Conservation (phyloP, 2,113 vertebrate species). For the Orientallactaga bullata region DNA sequence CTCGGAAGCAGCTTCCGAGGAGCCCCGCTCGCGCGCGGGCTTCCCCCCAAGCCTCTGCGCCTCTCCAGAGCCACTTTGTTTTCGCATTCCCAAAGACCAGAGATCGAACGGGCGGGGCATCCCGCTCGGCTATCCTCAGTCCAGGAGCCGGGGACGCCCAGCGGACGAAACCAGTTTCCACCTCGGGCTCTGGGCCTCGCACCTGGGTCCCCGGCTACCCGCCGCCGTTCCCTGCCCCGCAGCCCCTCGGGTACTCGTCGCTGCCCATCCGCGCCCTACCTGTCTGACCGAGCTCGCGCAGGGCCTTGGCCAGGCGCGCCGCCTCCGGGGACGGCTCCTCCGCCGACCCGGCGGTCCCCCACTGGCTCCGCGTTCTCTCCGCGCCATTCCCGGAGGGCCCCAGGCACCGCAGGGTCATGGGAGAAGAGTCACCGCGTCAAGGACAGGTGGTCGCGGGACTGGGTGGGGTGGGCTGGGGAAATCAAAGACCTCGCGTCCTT, state of each 20-base stretch:
- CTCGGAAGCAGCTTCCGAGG: neutral
- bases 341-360: slow-evolving; percentile 65
- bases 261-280: slow-evolving; percentile 63
- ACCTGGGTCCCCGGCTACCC: neutral
- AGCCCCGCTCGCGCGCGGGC: neutral
- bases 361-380: slow-evolving; percentile 75
- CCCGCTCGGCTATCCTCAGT: neutral
- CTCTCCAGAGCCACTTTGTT: slow-evolving; percentile 37
- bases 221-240: neutral
- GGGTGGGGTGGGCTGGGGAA: neutral
- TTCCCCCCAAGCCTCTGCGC: neutral
- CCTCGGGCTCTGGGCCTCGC: neutral
- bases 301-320: slow-evolving; percentile 73
- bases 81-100: slow-evolving; percentile 35
- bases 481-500: slow-evolving; percentile 7
- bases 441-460: slow-evolving; percentile 61
- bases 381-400: slow-evolving; percentile 80
- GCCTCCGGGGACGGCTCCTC: slow-evolving; percentile 79
- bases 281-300: slow-evolving; percentile 80
- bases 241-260: neutral
- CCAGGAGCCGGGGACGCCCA: neutral
- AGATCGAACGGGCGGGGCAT: neutral
- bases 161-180: neutral
- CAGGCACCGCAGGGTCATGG: slow-evolving; percentile 82
- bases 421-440: slow-evolving; percentile 62